phyloP scores from a whole-genome alignment of 2,888 invertebrate genomes.

The Rhodophaea formosa region DNA sequence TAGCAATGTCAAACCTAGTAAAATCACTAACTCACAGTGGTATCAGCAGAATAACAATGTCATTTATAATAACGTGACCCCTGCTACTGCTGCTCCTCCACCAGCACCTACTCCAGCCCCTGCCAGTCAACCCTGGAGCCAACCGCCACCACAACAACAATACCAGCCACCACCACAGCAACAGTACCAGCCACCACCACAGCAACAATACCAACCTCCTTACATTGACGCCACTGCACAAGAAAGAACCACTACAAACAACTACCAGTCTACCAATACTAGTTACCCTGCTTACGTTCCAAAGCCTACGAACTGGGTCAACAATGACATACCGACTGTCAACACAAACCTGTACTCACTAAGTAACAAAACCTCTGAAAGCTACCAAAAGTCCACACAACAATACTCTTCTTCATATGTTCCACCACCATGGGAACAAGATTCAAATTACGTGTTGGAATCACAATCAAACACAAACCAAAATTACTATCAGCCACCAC shows the following conservation, averaged over 20 bases:
- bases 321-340: conserved; percentile 37
- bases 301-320: conserved; percentile 56
- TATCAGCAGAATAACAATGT: conserved; percentile 60
- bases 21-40: conserved; percentile 72
- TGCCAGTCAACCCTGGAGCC: conserved; percentile 45
- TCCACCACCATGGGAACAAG: conserved; percentile 76
- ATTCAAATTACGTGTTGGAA: conserved; percentile 56
- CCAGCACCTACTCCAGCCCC: conserved; percentile 37
- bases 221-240: conserved; percentile 50
- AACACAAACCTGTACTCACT: conserved; percentile 54
- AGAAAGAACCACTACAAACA: conserved; percentile 44
- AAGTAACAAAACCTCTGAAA: conserved; percentile 48
- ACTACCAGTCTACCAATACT: conserved; percentile 41
- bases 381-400: conserved; percentile 56
- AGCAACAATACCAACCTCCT: conserved; percentile 30
- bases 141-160: conserved; percentile 35
- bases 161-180: conserved; percentile 39
- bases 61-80: conserved; percentile 50
- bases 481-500: conserved; percentile 57
- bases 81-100: not conserved
- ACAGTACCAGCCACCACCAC: conserved; percentile 39
- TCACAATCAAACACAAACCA: conserved; percentile 39
- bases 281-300: conserved; percentile 54
- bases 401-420: conserved; percentile 67
- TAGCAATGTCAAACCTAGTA: conserved; percentile 72